Conservation (phyloP, 1,140 invertebrate species). For the Diuraphis noxia region DNA sequence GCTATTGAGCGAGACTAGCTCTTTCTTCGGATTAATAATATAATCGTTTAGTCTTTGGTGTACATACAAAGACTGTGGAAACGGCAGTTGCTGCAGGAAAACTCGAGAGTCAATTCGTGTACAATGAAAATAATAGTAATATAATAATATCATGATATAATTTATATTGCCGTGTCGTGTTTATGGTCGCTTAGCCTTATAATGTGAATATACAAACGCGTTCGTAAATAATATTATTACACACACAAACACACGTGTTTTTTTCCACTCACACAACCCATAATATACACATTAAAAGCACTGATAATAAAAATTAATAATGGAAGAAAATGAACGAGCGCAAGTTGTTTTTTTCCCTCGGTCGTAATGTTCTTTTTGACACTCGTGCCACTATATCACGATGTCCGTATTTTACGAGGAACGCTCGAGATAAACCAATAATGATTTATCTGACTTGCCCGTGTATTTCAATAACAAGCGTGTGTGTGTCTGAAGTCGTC, state of each 20-base stretch:
- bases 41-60: neutral
- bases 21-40: neutral
- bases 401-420: neutral
- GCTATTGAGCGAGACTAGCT: too few relatives aligned
- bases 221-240: neutral
- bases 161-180: neutral
- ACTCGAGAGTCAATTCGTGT: neutral
- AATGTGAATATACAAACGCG: neutral
- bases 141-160: neutral
- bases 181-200: neutral
- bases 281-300: conserved; percentile 1
- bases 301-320: conserved; percentile 23
- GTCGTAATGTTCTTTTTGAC: neutral
- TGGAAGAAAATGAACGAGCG: conserved; percentile 5
- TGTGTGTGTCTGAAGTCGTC: neutral
- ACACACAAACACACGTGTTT: neutral
- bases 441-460: neutral
- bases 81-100: neutral
- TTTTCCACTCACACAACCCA: neutral
- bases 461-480: neutral
- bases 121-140: neutral
- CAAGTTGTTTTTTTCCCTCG: neutral
- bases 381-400: neutral
- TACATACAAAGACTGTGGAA: neutral
- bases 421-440: neutral